A percentile compares a stretch with the other conserved stretches of the same genome.
Evolutionary conservation across 1,140 invertebrate genomes (phyloP).

Genomic region (Zaprionus capensis): DNA sequence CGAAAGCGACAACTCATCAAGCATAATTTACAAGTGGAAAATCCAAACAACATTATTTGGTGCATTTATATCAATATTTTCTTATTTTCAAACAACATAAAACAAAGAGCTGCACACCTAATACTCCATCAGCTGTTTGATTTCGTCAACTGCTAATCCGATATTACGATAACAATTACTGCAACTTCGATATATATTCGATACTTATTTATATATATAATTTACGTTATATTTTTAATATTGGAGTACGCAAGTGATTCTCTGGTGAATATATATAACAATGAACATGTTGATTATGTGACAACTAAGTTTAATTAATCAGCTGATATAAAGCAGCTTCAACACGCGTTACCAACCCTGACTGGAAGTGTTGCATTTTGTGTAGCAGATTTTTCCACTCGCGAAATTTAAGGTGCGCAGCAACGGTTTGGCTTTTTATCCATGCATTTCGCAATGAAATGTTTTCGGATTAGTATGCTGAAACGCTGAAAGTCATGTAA

Average conservation of each 20-base stretch:
- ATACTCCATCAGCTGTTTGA: slow-evolving; percentile 26
- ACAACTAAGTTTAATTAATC: not conserved
- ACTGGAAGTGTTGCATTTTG: slow-evolving; percentile 51
- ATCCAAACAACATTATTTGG: not conserved
- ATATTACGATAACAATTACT: slow-evolving; percentile 15
- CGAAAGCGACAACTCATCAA: not conserved
- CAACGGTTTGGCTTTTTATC: slow-evolving; percentile 48
- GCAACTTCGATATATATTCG: slow-evolving; percentile 20
- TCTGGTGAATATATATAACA: not conserved
- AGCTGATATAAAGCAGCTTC: slow-evolving; percentile 17
- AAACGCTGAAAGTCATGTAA: slow-evolving; percentile 51
- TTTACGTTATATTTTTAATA: not conserved
- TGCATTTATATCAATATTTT: not conserved
- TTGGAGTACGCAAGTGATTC: not conserved
- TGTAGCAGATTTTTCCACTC: slow-evolving; percentile 47
- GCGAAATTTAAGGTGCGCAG: slow-evolving; percentile 45
- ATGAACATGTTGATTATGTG: not conserved
- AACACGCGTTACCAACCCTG: slow-evolving; percentile 30
- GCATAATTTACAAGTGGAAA: not conserved
- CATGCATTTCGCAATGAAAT: slow-evolving; percentile 46
- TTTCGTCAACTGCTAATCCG: slow-evolving; percentile 1
- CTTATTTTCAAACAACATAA: too few relatives aligned
- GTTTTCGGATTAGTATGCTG: slow-evolving; percentile 38
- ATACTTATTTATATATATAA: not conserved
- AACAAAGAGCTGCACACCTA: not conserved